Base-by-base conservation (phyloP, 2,888 invertebrate genomes). In the Corbicula japonica region DNA sequence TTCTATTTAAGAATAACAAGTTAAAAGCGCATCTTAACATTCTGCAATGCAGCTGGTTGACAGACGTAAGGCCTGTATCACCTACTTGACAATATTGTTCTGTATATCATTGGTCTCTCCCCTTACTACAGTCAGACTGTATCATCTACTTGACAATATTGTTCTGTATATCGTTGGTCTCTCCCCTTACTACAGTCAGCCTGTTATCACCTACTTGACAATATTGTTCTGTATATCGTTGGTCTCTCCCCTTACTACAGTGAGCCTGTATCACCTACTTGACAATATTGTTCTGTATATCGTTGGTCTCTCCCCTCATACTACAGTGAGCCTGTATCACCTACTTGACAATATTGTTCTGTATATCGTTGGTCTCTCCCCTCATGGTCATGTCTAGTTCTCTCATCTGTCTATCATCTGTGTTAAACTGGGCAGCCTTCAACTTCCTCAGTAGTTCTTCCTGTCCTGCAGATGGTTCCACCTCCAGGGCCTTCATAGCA, bases 211-310 rank as follows among this genome's bases (percentile, higher is more conserved):
- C 91, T 91, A 96, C 96, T 96, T 96, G 91, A 98, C 98, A 70
- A 99, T 98, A 52, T 96, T 95, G 91, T 99, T 98, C 62, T 98
- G 98, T 88, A 96, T 96, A 4, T 95, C 95, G 92, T 98, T 97
- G 50, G 98, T 94, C 48, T 87, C 80, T 15, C 69, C 95, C 94
- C 99, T n/a, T n/a, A n/a, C n/a, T n/a, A n/a, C n/a, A n/a, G n/a
- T n/a, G n/a, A n/a, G n/a, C n/a, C n/a, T n/a, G n/a, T n/a, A n/a
- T n/a, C n/a, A n/a, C 86, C 91, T 91, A 96, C 96, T 96, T 96
- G 91, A 98, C 98, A 70, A 99, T 98, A 52, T 96, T 95, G 91
- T 99, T 98, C 62, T 98, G 98, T 88, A 96, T 96, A 4, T 95
- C 95, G 92, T 98, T 97, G 50, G 98, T 94, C 48, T 87, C 80